Evolutionary conservation across 2,113 vertebrate species (phyloP).

Genomic region (Otocyon megalotis): DNA sequence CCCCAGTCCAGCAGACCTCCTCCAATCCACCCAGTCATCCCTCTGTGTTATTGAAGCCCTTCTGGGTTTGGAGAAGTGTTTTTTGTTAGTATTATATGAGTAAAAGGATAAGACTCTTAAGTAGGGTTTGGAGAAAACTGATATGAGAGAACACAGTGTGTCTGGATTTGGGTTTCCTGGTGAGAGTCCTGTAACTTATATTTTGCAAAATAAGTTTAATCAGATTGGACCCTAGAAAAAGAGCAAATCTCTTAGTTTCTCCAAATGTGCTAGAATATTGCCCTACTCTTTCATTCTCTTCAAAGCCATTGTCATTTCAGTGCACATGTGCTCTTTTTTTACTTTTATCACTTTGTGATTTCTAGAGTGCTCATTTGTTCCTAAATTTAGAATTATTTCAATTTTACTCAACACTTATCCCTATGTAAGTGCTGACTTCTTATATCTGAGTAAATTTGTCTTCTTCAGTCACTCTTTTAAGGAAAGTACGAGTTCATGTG

Average conservation of each 20-base stretch:
- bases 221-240: constrained; percentile 1
- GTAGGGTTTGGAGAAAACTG: neutral
- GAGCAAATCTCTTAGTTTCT: neutral
- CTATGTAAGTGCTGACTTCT: neutral
- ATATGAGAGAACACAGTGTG: neutral
- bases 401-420: neutral
- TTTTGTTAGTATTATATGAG: neutral
- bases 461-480: neutral
- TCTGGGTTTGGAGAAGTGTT: neutral
- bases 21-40: neutral
- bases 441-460: neutral
- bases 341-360: neutral
- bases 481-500: neutral
- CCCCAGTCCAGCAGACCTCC: neutral
- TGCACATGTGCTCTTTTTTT: neutral
- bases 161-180: neutral
- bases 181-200: neutral
- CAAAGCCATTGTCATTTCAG: neutral
- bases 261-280: neutral
- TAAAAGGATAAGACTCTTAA: neutral
- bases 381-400: neutral
- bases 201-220: neutral
- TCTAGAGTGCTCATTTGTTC: neutral
- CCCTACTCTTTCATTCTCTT: neutral
- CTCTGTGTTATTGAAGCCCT: neutral